Evolutionary conservation across 2,113 vertebrate genomes (phyloP), one percentile per base, ranked within the genome.

Genomic region (Eublepharis macularius): DNA sequence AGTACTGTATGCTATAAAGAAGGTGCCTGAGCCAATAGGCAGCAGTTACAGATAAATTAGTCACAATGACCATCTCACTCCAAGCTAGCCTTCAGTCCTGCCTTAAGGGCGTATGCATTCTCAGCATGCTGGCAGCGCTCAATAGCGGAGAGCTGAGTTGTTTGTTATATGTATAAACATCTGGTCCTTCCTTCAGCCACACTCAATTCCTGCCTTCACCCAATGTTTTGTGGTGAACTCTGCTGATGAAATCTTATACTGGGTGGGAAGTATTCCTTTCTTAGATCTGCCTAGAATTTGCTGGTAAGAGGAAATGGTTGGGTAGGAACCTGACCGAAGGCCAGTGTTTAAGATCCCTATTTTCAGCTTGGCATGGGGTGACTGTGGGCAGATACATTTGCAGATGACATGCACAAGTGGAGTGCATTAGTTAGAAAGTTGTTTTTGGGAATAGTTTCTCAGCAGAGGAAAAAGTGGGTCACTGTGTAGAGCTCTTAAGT

Each of bases 231-330:
- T n/a, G 39, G 21, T 77, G 47, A 47, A 9, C n/a, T 47, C 43
- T 85, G 41, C 84, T 86, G 77, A 74, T 77, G 73, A 80, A 80
- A 74, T 60, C 51, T 39, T 39, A 74, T 29, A 24, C 19, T 80
- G 84, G 54, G 77, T 73, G 69, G 77, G 51, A 54, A 51, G 63
- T 74, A 39, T 24, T 49, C 43, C 74, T 86, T 86, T 86, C 54
- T 80, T 80, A 86, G 84, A 74, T 86, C 70, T 86, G 84, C 84
- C 43, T 80, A 77, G 84, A 80, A 86, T 86, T 65, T 86, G 43
- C 29, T 86, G 78, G 84, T 80, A 80, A 86, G 84, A 86, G 84
- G 84, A 86, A 86, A 86, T 86, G 84, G 84, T 74, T 86, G 77
- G 77, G 60, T 54, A 80, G 69, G 77, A 80, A 80, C 84, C 69